These are phyloP conservation scores for Crypturellus undulatus DNA, from an alignment of 2,113 vertebrate genomes.

Conservation along the genomic window DNA sequence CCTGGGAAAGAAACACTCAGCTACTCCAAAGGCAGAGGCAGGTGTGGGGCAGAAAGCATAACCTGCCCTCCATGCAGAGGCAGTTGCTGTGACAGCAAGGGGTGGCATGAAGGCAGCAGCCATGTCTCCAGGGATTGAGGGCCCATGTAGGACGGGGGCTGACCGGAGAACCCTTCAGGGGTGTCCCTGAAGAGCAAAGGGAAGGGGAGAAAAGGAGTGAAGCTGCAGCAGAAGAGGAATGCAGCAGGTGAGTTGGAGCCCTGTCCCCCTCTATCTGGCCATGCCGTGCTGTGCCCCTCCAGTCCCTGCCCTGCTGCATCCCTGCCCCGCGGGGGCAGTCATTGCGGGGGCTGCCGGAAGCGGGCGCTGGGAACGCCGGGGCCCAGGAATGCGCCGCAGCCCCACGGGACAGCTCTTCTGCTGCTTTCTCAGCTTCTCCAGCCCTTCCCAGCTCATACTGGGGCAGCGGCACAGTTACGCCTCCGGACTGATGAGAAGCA, in stretches of 20 bases:
- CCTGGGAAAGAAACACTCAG: background rate
- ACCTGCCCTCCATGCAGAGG: background rate
- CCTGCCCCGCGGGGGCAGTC: accelerated
- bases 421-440: background rate
- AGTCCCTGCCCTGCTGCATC: background rate
- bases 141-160: background rate
- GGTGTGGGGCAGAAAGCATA: background rate
- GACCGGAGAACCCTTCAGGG: background rate
- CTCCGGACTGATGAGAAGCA: background rate
- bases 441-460: background rate
- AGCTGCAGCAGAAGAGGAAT: conserved; percentile 9
- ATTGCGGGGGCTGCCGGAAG: background rate
- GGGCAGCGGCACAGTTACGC: background rate
- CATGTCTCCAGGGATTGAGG: background rate
- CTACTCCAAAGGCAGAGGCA: background rate
- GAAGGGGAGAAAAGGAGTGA: conserved; percentile 36
- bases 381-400: background rate
- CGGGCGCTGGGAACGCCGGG: background rate
- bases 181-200: conserved; percentile 78
- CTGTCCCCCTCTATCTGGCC: no score
- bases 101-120: background rate
- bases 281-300: background rate
- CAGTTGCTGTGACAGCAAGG: background rate
- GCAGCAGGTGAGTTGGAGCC: conserved; percentile 11
- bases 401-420: background rate